Conservation (phyloP, 1,140 invertebrate genomes). For the Eupristina koningsbergeri region DNA sequence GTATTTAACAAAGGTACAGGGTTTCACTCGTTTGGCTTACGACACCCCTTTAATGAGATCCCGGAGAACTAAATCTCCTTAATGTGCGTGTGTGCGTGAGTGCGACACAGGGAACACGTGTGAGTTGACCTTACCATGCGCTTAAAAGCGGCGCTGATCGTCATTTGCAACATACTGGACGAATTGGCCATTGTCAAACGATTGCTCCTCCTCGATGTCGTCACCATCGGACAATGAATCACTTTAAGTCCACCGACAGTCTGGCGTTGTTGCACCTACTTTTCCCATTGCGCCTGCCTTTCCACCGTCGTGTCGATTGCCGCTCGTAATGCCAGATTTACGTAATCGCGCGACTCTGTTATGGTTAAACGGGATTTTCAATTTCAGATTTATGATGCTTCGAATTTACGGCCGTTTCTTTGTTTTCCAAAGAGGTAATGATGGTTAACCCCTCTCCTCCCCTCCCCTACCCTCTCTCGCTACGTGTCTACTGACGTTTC, state of each 20-base stretch:
- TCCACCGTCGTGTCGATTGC: too few species aligned
- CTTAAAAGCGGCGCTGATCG: constrained; percentile 48
- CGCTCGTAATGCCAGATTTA: constrained; percentile 17
- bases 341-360: constrained; percentile 4
- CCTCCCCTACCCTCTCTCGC: neutral
- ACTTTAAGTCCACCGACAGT: neutral
- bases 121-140: constrained; percentile 63
- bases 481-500: neutral
- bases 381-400: neutral
- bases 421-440: neutral
- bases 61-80: constrained; percentile 62
- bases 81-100: constrained; percentile 55
- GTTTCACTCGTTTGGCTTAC: constrained; percentile 60
- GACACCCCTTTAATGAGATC: constrained; percentile 68
- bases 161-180: neutral
- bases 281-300: neutral
- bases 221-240: neutral
- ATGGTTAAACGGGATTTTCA: neutral
- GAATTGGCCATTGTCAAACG: neutral
- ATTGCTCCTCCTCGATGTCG: neutral
- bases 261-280: neutral
- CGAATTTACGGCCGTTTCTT: neutral
- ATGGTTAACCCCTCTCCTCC: neutral
- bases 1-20: neutral
- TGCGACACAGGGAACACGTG: too few species aligned